Evolutionary conservation across 1,140 invertebrate genomes (phyloP).

Genomic region (Drosophila tsacasi): DNA sequence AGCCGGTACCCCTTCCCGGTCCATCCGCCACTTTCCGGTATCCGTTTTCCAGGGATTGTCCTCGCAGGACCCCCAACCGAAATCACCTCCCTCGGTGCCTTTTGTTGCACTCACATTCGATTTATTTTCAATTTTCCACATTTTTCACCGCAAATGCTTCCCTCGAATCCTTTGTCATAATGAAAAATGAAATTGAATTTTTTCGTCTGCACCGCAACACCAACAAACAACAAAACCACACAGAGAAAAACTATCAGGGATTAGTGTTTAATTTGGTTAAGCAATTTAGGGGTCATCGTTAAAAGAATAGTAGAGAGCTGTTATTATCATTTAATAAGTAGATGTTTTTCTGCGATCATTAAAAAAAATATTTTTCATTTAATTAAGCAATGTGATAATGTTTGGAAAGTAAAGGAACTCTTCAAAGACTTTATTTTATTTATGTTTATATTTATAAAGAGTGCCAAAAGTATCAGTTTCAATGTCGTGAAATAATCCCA

Average conservation of each 20-base stretch:
- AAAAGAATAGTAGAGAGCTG: neutral
- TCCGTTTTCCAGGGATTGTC: constrained; percentile 11
- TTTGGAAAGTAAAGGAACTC: no score
- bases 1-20: neutral
- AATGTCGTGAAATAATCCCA: neutral
- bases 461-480: no score
- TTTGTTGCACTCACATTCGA: constrained; percentile 83
- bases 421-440: no score
- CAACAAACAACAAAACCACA: constrained; percentile 32
- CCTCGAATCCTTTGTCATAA: constrained; percentile 66
- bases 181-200: constrained; percentile 85
- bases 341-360: neutral
- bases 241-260: constrained; percentile 9
- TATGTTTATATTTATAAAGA: no score
- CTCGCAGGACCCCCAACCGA: constrained; percentile 5
- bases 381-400: no score
- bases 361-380: no score
- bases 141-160: constrained; percentile 68
- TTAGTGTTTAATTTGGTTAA: neutral
- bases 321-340: neutral
- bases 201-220: constrained; percentile 60
- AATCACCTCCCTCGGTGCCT: constrained; percentile 38
- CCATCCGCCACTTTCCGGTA: neutral
- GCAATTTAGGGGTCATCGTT: neutral
- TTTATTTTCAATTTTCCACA: constrained; percentile 84